These are phyloP conservation scores for Antennarius striatus DNA, from an alignment of 2,113 vertebrate genomes.

Conservation along the genomic window DNA sequence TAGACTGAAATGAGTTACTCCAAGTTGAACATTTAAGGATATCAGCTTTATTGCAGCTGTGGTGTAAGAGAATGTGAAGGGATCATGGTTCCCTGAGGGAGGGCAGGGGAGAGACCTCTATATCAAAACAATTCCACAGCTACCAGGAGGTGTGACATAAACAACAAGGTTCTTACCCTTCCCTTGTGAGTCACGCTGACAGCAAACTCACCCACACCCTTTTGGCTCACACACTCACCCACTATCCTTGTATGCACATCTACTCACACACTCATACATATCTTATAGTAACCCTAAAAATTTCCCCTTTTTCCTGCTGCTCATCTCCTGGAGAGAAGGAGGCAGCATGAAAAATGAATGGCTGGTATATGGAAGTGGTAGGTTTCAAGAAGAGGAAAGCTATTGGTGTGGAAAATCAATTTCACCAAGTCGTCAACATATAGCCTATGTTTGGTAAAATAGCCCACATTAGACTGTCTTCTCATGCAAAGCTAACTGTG, in stretches of 20 bases:
- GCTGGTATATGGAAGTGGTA: slow-evolving; percentile 55
- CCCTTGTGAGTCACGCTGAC: slow-evolving; percentile 51
- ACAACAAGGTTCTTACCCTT: slow-evolving; percentile 63
- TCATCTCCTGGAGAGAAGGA: slow-evolving; percentile 38
- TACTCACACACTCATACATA: slow-evolving; percentile 21
- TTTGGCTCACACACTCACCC: background rate
- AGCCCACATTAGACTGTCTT: slow-evolving; percentile 59
- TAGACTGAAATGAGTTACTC: background rate
- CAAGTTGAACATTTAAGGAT: slow-evolving; percentile 46
- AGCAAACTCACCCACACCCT: slow-evolving; percentile 35
- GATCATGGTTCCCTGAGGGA: slow-evolving; percentile 51
- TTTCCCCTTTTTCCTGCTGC: slow-evolving; percentile 30
- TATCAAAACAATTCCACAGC: slow-evolving; percentile 71
- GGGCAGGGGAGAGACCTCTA: slow-evolving; percentile 52
- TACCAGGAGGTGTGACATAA: slow-evolving; percentile 69
- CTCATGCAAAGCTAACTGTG: slow-evolving; percentile 54
- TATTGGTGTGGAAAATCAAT: slow-evolving; percentile 78
- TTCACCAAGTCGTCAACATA: slow-evolving; percentile 60
- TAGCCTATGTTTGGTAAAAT: slow-evolving; percentile 62
- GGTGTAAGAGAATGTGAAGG: slow-evolving; percentile 20
- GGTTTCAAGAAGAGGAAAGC: slow-evolving; percentile 55
- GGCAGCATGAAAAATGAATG: slow-evolving; percentile 56
- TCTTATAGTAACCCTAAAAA: slow-evolving; percentile 36
- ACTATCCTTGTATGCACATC: background rate
- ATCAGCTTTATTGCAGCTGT: slow-evolving; percentile 46